These are phyloP conservation scores for Gymnoscelis rufifasciata DNA, from an alignment of 2,888 invertebrate species.

Conservation along the genomic window DNA sequence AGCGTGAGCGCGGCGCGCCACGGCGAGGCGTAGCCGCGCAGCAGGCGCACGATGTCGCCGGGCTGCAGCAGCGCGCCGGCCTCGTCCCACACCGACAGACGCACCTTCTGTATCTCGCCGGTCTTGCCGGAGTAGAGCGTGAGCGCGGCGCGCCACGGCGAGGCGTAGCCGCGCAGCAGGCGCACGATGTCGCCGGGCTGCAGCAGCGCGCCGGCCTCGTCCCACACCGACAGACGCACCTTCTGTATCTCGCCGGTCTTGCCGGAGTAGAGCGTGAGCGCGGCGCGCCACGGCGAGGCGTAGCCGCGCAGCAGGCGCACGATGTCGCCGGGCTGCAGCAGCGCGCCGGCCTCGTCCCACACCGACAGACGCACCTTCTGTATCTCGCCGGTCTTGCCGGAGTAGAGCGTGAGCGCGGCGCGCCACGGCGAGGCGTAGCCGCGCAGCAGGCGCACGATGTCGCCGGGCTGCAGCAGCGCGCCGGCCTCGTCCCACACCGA, in stretches of 20 bases:
- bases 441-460: constrained; percentile 96
- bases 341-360: constrained; percentile 95
- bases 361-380: constrained; percentile 88
- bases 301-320: constrained; percentile 93
- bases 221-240: constrained; percentile 97
- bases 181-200: constrained; percentile 96
- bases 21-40: constrained; percentile 94
- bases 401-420: constrained; percentile 95
- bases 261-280: too few species aligned
- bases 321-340: constrained; percentile 98
- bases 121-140: constrained; percentile 91
- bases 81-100: constrained; percentile 90
- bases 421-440: constrained; percentile 95
- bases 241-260: constrained; percentile 94
- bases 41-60: constrained; percentile 92
- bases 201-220: constrained; percentile 93
- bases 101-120: constrained; percentile 96
- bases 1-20: constrained; percentile 94
- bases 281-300: constrained; percentile 92
- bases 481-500: constrained; percentile 99
- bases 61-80: constrained; percentile 98
- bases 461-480: constrained; percentile 91
- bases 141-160: constrained; percentile 97
- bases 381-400: constrained; percentile 94
- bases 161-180: constrained; percentile 92